phyloP scores from a whole-genome alignment of 2,888 invertebrate species.

The Octodonta nipae region DNA sequence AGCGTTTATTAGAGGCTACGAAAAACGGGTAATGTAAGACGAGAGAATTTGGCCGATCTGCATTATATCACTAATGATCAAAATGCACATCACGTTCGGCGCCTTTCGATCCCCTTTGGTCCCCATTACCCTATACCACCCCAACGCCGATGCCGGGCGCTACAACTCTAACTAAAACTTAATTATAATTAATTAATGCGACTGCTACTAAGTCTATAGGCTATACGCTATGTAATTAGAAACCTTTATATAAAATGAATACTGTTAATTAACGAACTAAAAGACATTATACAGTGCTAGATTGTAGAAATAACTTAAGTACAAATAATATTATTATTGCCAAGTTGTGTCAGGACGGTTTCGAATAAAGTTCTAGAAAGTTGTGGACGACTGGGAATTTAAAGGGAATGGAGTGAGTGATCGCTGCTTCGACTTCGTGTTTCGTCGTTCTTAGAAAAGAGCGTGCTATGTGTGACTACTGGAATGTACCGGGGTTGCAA shows the following conservation, averaged over 20 bases:
- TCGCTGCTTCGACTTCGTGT: too few species aligned
- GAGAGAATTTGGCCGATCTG: conserved; percentile 28
- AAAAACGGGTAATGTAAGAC: too few species aligned
- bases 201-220: conserved; percentile 38
- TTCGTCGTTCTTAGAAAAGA: too few species aligned
- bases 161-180: conserved; percentile 55
- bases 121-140: conserved; percentile 31
- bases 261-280: conserved; percentile 46
- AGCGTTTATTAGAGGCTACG: too few species aligned
- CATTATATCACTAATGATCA: conserved; percentile 34
- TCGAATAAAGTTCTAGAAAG: too few species aligned
- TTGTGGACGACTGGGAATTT: too few species aligned
- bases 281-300: conserved; percentile 40
- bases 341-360: conserved; percentile 3
- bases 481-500: too few species aligned
- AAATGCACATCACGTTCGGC: conserved; percentile 34
- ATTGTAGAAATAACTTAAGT: conserved; percentile 35
- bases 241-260: conserved; percentile 49
- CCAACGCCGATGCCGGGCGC: conserved; percentile 32
- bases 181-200: conserved; percentile 57
- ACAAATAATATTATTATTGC: conserved; percentile 30
- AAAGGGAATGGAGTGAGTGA: too few species aligned
- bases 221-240: conserved; percentile 43
- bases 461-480: too few species aligned
- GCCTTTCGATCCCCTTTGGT: conserved; percentile 8